Conservation (phyloP, 2,888 invertebrate genomes). For the Cerastis rubricosa region DNA sequence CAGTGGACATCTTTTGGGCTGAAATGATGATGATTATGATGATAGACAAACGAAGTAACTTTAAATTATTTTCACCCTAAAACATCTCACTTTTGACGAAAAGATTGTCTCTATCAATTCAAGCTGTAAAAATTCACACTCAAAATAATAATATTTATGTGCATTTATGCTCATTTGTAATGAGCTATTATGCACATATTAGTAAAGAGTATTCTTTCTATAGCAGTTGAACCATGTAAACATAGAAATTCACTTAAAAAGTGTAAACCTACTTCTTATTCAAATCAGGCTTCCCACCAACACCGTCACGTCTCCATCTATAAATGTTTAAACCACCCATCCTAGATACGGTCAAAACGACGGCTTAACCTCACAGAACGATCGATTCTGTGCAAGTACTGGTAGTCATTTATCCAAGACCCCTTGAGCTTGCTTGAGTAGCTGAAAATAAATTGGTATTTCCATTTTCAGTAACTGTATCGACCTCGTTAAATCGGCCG, state of each 20-base stretch:
- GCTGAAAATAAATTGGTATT: conserved; percentile 62
- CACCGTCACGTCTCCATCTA: not conserved
- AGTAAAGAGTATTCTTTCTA: not conserved
- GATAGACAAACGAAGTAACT: too few relatives aligned
- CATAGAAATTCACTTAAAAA: not conserved
- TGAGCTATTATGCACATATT: not conserved
- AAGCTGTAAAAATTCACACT: not conserved
- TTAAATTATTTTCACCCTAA: too few relatives aligned
- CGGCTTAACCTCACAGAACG: conserved; percentile 16
- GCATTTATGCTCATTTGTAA: not conserved
- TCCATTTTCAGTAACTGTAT: conserved; percentile 57
- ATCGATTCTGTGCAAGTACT: conserved; percentile 14
- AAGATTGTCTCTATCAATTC: too few relatives aligned
- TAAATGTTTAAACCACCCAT: conserved; percentile 32
- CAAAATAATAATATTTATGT: too few relatives aligned
- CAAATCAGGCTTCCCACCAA: not conserved
- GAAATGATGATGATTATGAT: too few relatives aligned
- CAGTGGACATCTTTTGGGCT: too few relatives aligned
- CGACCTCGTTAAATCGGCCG: conserved; percentile 75
- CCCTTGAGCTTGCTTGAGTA: conserved; percentile 42
- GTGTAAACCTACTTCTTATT: not conserved
- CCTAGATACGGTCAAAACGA: not conserved
- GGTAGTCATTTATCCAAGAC: conserved; percentile 8
- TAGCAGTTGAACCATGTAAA: not conserved
- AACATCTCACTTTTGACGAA: too few relatives aligned